phyloP scores from a whole-genome alignment of 2,113 vertebrate genomes.

The Chauna torquata region DNA sequence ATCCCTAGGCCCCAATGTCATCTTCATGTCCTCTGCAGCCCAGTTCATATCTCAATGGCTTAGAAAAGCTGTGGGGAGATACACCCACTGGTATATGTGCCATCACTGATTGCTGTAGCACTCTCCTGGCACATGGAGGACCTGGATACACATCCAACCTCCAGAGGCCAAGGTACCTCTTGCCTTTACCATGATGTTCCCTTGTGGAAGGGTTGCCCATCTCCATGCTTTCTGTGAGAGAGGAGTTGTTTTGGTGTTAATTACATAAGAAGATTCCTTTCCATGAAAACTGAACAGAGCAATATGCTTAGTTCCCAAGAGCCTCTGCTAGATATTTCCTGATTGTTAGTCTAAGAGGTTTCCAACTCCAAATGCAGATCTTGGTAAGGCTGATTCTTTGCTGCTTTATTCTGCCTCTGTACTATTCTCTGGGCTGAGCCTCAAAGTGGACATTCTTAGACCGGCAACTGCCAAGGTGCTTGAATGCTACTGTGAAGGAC shows the following conservation, averaged over 20 bases:
- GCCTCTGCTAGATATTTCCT: background rate
- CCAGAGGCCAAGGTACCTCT: background rate
- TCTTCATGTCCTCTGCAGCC: background rate
- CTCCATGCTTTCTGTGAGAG: background rate
- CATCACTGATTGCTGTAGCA: fast-evolving
- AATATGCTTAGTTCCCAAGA: background rate
- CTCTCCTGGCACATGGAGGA: background rate
- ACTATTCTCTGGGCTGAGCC: background rate
- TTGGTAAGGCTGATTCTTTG: background rate
- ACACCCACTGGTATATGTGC: fast-evolving
- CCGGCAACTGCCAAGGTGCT: background rate
- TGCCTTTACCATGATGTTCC: background rate
- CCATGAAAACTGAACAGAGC: background rate
- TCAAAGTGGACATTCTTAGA: background rate
- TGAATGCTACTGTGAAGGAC: background rate
- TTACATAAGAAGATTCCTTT: background rate
- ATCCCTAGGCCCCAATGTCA: background rate
- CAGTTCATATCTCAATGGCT: background rate
- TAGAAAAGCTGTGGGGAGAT: background rate
- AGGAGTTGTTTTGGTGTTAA: background rate
- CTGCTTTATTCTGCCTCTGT: background rate
- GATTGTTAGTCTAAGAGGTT: background rate
- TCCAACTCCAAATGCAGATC: background rate
- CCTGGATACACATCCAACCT: background rate
- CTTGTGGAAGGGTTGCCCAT: background rate